Evolutionary conservation across 2,113 vertebrate genomes (phyloP).

Genomic region (Scartelaos histophorus): DNA sequence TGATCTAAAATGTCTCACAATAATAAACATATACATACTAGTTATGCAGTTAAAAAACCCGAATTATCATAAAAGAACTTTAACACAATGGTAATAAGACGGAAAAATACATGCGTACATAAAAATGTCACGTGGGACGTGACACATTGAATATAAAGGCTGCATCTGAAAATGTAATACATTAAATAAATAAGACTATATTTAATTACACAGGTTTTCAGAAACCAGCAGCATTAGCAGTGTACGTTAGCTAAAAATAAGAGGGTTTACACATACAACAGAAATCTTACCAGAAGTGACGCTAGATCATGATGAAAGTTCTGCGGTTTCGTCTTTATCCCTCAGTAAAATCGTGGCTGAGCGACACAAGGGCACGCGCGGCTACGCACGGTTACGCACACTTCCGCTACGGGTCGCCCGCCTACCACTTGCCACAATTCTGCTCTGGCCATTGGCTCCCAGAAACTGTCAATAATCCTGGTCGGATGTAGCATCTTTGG

Average conservation of each 20-base stretch:
- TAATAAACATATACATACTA: neutral
- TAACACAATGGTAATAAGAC: neutral
- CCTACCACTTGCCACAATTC: neutral
- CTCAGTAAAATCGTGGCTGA: slow-evolving; percentile 7
- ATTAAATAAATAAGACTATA: neutral
- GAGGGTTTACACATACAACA: neutral
- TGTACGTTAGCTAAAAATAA: neutral
- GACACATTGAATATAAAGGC: neutral
- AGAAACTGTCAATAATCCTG: slow-evolving; percentile 9
- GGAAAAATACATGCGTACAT: neutral
- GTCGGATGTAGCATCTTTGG: neutral
- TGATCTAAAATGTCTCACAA: neutral
- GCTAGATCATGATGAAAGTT: neutral
- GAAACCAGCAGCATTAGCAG: neutral
- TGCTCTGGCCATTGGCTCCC: slow-evolving; percentile 31
- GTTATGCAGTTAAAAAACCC: neutral
- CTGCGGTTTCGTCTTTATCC: neutral
- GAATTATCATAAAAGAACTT: neutral
- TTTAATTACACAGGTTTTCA: neutral
- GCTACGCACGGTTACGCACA: fast-evolving
- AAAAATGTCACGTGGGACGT: neutral
- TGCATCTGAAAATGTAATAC: neutral
- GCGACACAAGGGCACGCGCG: slow-evolving; percentile 55
- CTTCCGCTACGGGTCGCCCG: slow-evolving; percentile 30
- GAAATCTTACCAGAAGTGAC: slow-evolving; percentile 22